Conservation (phyloP, 2,797 vertebrate species). For the Merluccius polli region DNA sequence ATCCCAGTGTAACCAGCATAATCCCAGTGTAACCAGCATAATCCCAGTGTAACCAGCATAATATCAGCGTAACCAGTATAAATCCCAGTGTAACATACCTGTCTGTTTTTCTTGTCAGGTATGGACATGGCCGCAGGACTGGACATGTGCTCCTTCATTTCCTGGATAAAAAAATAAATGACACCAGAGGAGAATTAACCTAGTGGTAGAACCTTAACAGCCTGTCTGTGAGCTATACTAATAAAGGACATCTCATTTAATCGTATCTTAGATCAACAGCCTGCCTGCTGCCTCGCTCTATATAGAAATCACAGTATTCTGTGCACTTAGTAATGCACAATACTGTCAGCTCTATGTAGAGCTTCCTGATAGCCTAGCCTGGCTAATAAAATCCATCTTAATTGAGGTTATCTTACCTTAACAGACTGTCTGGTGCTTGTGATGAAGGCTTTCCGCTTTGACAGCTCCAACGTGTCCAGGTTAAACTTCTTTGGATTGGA, state of each 20-base stretch:
- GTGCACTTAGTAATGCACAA: background rate
- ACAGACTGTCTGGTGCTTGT: slow-evolving; percentile 85
- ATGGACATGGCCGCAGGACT: slow-evolving; percentile 76
- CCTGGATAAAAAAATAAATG: slow-evolving; percentile 64
- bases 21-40: no score
- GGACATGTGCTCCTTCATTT: slow-evolving; percentile 97
- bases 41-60: no score
- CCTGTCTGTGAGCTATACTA: no score
- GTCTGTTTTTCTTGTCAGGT: slow-evolving; percentile 81
- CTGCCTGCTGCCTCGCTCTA: background rate
- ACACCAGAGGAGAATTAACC: no score
- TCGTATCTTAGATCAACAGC: background rate
- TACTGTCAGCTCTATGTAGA: background rate
- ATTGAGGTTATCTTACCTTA: slow-evolving; percentile 70
- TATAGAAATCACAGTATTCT: background rate
- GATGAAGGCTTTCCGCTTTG: slow-evolving; percentile 93
- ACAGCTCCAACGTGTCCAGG: slow-evolving; percentile 84
- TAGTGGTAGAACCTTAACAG: no score
- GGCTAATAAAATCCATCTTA: no score
- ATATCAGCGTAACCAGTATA: background rate
- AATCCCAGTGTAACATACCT: slow-evolving; percentile 69
- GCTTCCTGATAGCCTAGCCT: no score
- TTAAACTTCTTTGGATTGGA: slow-evolving; percentile 98
- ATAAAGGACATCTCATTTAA: no score
- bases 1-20: no score